Evolutionary conservation across 2,888 invertebrate genomes (phyloP).

Genomic region (Caenorhabditis sp.): DNA sequence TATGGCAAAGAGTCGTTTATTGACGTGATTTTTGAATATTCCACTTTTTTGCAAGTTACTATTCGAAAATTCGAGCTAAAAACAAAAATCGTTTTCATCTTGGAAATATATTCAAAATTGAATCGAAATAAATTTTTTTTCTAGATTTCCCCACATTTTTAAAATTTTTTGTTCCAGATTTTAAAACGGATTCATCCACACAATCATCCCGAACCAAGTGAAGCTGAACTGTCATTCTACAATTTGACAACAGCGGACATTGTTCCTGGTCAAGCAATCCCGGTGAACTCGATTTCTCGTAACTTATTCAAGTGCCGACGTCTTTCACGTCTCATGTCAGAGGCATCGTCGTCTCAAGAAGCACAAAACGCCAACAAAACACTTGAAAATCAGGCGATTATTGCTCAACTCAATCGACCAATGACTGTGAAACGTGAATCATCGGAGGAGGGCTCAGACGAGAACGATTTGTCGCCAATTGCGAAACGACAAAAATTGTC

Average conservation of each 20-base stretch:
- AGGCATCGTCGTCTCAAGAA: not conserved
- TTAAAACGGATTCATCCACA: conserved; percentile 26
- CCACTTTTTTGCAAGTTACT: too few relatives aligned
- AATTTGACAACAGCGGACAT: not conserved
- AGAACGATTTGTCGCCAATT: conserved; percentile 8
- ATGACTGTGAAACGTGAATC: conserved; percentile 5
- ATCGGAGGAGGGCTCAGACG: conserved; percentile 1
- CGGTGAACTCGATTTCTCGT: not conserved
- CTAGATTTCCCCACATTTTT: not conserved
- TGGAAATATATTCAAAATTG: not conserved
- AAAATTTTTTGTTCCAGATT: conserved; percentile 9
- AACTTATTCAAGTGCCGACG: not conserved
- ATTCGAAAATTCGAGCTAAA: too few relatives aligned
- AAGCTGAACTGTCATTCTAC: conserved; percentile 29
- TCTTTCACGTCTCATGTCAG: not conserved
- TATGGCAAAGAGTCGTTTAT: not conserved
- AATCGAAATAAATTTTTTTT: not conserved
- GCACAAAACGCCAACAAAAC: conserved; percentile 6
- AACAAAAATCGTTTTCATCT: too few relatives aligned
- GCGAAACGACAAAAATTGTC: conserved; percentile 4
- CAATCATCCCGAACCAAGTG: conserved; percentile 21
- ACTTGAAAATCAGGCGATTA: not conserved
- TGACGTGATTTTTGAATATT: too few relatives aligned
- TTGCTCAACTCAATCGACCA: conserved; percentile 1
- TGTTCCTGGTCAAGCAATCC: not conserved